Evolutionary conservation across 2,797 vertebrate species (phyloP).

Genomic region (Schizothorax lantsangensis): DNA sequence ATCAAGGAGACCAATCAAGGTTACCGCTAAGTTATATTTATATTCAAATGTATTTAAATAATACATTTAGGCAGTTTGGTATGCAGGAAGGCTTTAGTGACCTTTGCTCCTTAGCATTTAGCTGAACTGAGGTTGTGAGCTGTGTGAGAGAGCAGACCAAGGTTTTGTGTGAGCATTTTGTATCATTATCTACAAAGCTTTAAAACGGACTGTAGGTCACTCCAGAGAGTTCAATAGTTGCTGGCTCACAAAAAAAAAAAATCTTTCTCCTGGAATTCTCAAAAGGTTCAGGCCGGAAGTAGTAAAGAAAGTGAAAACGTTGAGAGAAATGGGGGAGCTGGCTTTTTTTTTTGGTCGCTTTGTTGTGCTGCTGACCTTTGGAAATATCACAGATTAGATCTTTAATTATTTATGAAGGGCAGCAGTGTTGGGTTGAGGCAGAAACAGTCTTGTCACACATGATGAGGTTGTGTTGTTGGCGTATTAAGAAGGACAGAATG

Average conservation of each 20-base stretch:
- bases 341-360: constrained; percentile 81
- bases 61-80: constrained; percentile 13
- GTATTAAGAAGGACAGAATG: constrained; percentile 35
- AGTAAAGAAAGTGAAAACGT: background rate
- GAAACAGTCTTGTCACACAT: constrained; percentile 74
- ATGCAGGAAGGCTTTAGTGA: constrained; percentile 20
- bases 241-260: constrained; percentile 6
- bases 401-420: constrained; percentile 93
- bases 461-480: constrained; percentile 72
- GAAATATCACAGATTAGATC: constrained; percentile 95
- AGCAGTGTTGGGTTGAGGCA: constrained; percentile 75
- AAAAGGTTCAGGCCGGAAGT: constrained; percentile 7
- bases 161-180: background rate
- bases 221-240: constrained; percentile 3
- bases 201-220: constrained; percentile 5
- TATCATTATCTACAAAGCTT: constrained; percentile 37
- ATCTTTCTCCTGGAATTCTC: background rate
- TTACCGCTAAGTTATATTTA: constrained; percentile 45
- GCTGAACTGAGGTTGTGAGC: constrained; percentile 55
- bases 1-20: constrained; percentile 74
- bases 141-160: background rate
- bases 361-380: constrained; percentile 90
- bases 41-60: constrained; percentile 54
- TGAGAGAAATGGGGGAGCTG: constrained; percentile 64
- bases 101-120: constrained; percentile 36